phyloP scores from a whole-genome alignment of 1,140 invertebrate species.

The Pomacea maculata region DNA sequence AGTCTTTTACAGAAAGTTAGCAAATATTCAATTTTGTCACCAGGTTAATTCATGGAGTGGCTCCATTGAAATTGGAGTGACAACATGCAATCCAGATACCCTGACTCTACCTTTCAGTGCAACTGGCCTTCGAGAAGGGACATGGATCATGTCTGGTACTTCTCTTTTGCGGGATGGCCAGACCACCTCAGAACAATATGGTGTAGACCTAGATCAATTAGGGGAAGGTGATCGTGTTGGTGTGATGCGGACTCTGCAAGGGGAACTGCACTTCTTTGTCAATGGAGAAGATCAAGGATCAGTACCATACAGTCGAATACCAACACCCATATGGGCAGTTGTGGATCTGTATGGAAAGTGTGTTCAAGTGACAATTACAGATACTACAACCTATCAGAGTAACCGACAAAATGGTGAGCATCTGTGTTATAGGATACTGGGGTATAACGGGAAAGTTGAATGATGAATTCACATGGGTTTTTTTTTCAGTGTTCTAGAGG shows the following conservation, averaged over 20 bases:
- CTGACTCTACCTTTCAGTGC: constrained; percentile 85
- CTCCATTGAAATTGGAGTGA: constrained; percentile 91
- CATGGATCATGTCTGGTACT: constrained; percentile 90
- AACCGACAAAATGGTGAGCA: constrained; percentile 27
- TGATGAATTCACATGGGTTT: background rate
- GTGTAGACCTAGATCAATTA: constrained; percentile 79
- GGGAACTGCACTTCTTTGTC: constrained; percentile 87
- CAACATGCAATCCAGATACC: constrained; percentile 81
- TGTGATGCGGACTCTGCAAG: constrained; percentile 66
- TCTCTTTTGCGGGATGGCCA: constrained; percentile 86
- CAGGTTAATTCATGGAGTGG: constrained; percentile 79
- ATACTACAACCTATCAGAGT: constrained; percentile 29
- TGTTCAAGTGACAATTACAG: constrained; percentile 78
- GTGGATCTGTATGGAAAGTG: constrained; percentile 94
- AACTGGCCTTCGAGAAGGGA: constrained; percentile 82
- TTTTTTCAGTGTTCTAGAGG: background rate
- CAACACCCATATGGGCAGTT: constrained; percentile 81
- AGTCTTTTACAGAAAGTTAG: background rate
- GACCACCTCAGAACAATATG: constrained; percentile 83
- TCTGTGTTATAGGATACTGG: background rate
- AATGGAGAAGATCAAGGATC: constrained; percentile 89
- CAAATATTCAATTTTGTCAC: constrained; percentile 8
- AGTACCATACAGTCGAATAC: constrained; percentile 78
- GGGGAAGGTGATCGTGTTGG: constrained; percentile 80
- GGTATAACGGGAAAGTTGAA: constrained; percentile 9